Base-by-base conservation (phyloP, 2,888 invertebrate genomes). In the Camponotus fellah region DNA sequence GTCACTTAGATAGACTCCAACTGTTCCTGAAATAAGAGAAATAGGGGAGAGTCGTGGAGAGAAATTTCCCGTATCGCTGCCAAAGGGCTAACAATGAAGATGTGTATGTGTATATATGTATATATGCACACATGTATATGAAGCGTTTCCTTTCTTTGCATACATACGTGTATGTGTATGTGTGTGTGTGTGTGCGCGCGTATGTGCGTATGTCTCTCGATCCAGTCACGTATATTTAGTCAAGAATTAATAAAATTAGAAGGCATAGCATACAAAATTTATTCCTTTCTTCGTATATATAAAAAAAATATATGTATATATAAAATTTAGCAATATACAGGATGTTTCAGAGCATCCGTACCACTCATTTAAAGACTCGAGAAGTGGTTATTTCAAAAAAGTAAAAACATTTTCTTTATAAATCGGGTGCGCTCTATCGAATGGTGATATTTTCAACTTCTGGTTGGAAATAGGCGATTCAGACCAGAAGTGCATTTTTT, bases 41-140 rank as follows among this genome's bases (percentile, higher is more conserved):
- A 85, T 83, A 76, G 81, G 86, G 62, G 21, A 60, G 46, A 71
- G 77, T 85, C 58, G 37, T 80, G 64, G 72, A 34, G 8, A 43
- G 14, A 60, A 60, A 69, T 83, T 81, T 88, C 83, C 89, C 90
- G 90, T 90, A 91, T 90, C 88, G 92, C 92, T 93, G 93, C 93
- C 93, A 93, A 93, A 92, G 91, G 92, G 91, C 91, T 89, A 43
- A 90, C 89, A 91, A 88, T 91, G 87, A 92, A 87, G 76, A 82
- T 77, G 82, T 68, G 83, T 82, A 86, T 83, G 85, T 85, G 85
- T 82, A 71, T 76, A 83, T 85, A 82, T 64, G 84, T 60, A 69
- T 43, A 21, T 43, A 46, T 64, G 72, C 72, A 82, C 80, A 86
- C 83, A 84, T 85, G 84, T 80, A 46, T 75, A 82, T 85, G 81